Evolutionary conservation across 2,888 invertebrate species (phyloP).

Genomic region (Aspidiotus rigidus): DNA sequence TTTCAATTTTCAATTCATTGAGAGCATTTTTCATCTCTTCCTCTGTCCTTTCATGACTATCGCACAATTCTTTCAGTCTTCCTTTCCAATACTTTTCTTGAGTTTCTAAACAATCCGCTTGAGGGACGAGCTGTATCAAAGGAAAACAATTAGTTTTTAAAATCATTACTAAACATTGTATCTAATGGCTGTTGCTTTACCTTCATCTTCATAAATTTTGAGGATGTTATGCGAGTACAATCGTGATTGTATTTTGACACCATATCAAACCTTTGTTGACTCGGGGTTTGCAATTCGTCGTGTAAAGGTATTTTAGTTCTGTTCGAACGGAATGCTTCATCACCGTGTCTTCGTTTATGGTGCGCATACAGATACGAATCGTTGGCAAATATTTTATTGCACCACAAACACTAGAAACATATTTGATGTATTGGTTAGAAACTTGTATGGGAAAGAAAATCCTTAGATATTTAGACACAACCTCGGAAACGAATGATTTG

Average conservation of each 20-base stretch:
- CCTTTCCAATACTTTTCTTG: constrained; percentile 28
- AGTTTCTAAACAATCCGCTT: constrained; percentile 18
- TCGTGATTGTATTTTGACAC: too few relatives aligned
- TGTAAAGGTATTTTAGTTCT: too few relatives aligned
- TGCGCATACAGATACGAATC: not conserved
- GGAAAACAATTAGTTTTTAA: too few relatives aligned
- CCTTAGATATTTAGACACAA: too few relatives aligned
- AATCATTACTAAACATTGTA: too few relatives aligned
- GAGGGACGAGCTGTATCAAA: constrained; percentile 5
- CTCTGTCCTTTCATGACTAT: constrained; percentile 8
- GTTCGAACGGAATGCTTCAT: not conserved
- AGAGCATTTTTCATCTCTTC: constrained; percentile 1
- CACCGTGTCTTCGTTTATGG: not conserved
- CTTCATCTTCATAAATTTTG: not conserved
- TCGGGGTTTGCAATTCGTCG: too few relatives aligned
- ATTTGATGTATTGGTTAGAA: not conserved
- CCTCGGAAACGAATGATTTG: not conserved
- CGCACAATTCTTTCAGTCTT: constrained; percentile 20
- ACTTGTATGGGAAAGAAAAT: too few relatives aligned
- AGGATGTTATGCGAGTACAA: not conserved
- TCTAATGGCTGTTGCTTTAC: not conserved
- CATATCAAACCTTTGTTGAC: too few relatives aligned
- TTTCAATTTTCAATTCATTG: constrained; percentile 1
- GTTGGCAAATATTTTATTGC: not conserved
- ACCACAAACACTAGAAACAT: not conserved